These are phyloP conservation scores for Tenthredo mesomela DNA, from an alignment of 2,888 invertebrate species.

Conservation along the genomic window DNA sequence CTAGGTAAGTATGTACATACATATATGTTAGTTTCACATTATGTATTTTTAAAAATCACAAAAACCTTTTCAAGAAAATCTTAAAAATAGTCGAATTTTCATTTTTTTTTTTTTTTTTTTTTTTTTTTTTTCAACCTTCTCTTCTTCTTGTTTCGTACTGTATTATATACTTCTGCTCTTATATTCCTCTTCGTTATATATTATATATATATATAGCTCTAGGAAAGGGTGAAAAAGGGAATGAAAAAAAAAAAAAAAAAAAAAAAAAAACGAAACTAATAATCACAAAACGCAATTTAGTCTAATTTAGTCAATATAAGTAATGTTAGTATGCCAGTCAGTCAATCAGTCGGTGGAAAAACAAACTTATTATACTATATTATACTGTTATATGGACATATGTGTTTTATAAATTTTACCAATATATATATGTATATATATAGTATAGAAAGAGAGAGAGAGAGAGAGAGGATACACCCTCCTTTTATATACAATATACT, in stretches of 20 bases:
- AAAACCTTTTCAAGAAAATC: too few species aligned
- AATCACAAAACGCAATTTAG: not conserved
- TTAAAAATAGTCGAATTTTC: too few species aligned
- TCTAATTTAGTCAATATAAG: not conserved
- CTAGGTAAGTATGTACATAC: too few species aligned
- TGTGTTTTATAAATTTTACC: not conserved
- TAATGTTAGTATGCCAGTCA: not conserved
- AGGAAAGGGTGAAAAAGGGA: not conserved
- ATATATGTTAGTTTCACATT: too few species aligned
- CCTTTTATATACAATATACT: not conserved
- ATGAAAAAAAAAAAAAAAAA: not conserved
- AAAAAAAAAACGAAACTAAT: not conserved
- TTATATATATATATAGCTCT: too few species aligned
- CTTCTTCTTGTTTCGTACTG: too few species aligned
- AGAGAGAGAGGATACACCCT: not conserved
- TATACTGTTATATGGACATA: not conserved
- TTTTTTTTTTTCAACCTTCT: too few species aligned
- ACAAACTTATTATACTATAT: constrained; percentile 3
- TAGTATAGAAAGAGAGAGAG: not conserved
- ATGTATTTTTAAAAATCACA: too few species aligned
- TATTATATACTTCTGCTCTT: too few species aligned
- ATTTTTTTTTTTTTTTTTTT: too few species aligned
- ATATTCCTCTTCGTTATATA: too few species aligned
- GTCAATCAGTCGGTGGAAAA: not conserved
- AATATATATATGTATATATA: too few species aligned